Base-by-base conservation (phyloP, 2,888 invertebrate species). In the Toxonevra muliebris region DNA sequence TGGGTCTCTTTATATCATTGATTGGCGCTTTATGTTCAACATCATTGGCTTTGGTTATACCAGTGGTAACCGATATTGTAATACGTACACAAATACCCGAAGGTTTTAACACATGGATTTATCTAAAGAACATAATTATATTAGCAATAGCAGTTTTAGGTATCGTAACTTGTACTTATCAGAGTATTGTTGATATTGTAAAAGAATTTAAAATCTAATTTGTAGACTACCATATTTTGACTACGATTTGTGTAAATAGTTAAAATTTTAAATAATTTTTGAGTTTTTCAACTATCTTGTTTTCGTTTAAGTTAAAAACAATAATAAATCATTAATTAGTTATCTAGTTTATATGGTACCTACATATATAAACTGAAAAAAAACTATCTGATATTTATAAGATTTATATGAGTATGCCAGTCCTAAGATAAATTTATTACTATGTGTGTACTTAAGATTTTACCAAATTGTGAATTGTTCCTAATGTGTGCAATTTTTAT, bases 21-120 rank as follows among this genome's bases (percentile, higher is more conserved):
- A 94, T 97, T 45, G 97, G 97, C 4, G 95, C 97, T 0, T 88
- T 97, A 0, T 94, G 95, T 82, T 94, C 95, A 77, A 93, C 96
- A 7, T 91, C 93, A 0, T 86, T 97, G 71, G 96, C 96, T 0
- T 88, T 97, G 43, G 87, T 97, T 30, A 93, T 96, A 78, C 97
- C 97, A 0, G 93, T 96, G 0, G 87, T 95, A 62, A 90, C 96
- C 71, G 93, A 97, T 77, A 87, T 96, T 73, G 91, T 94, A 5
- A 87, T 89, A 7, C 87, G 88, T 69, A 91, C 90, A 79, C 89
- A 89, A 74, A 88, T 88, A 59, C 86, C 88, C 1, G 88, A 88
- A 66, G 83, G 87, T 0, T 82, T 88, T 7, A 82, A 86, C 0
- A 69, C 79, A 2, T 82, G 85, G 66, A 80, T 88, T 50, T 80